These are phyloP conservation scores for Graptemys geographica DNA, from an alignment of 2,797 vertebrate genomes.

Conservation along the genomic window DNA sequence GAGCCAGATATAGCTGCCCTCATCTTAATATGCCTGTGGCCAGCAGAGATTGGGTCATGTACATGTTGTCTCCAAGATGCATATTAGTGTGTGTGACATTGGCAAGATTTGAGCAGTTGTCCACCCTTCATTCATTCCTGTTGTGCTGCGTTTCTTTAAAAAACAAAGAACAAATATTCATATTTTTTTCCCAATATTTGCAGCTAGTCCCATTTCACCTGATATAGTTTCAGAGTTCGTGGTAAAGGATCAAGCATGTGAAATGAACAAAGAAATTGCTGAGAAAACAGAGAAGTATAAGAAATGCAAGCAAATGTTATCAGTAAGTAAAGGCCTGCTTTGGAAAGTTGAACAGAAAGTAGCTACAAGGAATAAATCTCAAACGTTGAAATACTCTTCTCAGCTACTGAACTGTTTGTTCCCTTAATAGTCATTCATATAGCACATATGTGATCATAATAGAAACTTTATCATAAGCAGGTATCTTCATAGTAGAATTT, in stretches of 20 bases:
- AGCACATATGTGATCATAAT: background rate
- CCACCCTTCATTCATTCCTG: background rate
- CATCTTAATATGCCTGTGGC: background rate
- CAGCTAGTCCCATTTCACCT: conserved; percentile 87
- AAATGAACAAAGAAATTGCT: conserved; percentile 91
- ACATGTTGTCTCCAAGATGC: background rate
- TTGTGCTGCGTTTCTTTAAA: background rate
- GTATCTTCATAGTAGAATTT: background rate
- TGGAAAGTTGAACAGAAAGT: conserved; percentile 37
- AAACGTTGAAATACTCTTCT: background rate
- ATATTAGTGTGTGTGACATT: background rate
- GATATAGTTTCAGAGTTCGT: conserved; percentile 89
- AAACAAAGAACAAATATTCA: background rate
- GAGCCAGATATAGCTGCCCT: background rate
- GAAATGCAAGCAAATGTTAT: conserved; percentile 94
- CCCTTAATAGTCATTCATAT: background rate
- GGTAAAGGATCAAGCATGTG: conserved; percentile 92
- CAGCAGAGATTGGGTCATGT: background rate
- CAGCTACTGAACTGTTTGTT: background rate
- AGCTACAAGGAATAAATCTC: conserved; percentile 17
- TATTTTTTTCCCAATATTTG: conserved; percentile 48
- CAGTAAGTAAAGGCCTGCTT: conserved; percentile 83
- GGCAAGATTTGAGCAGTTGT: background rate
- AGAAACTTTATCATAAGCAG: background rate
- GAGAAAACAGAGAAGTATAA: conserved; percentile 96